Conservation (phyloP, 2,113 vertebrate genomes). For the Cervus canadensis region DNA sequence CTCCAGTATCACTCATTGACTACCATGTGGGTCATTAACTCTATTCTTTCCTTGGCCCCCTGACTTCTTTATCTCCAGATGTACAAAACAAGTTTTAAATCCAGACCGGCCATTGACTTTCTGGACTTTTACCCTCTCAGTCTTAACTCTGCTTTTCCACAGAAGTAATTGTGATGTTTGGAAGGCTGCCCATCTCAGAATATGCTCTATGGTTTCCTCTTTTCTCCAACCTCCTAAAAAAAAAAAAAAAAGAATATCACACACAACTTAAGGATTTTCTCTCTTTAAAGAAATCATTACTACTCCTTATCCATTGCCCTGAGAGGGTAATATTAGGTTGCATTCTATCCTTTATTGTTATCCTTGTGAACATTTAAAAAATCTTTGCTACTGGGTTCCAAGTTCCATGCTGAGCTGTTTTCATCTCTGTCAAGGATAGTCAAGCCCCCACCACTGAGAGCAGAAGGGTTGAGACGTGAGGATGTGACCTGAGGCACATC, state of each 20-base stretch:
- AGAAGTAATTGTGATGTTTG: slow-evolving; percentile 38
- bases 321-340: not conserved
- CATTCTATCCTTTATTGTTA: not conserved
- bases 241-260: not conserved
- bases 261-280: not conserved
- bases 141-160: slow-evolving; percentile 8
- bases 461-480: not conserved
- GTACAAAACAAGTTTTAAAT: not conserved
- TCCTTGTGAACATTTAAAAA: not conserved
- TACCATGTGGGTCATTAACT: not conserved
- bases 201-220: slow-evolving; percentile 2
- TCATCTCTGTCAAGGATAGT: not conserved
- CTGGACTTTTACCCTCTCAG: not conserved
- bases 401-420: not conserved
- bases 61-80: slow-evolving; percentile 54
- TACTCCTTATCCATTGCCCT: not conserved
- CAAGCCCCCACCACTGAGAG: not conserved
- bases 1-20: not conserved
- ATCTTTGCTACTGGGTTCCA: not conserved
- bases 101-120: not conserved
- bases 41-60: slow-evolving; percentile 2
- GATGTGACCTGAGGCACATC: not conserved
- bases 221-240: not conserved
- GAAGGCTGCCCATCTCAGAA: slow-evolving; percentile 31
- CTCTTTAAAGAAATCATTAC: slow-evolving; percentile 30